Evolutionary conservation across 2,797 vertebrate genomes (phyloP).

Genomic region (Gobionotothen gibberifrons): DNA sequence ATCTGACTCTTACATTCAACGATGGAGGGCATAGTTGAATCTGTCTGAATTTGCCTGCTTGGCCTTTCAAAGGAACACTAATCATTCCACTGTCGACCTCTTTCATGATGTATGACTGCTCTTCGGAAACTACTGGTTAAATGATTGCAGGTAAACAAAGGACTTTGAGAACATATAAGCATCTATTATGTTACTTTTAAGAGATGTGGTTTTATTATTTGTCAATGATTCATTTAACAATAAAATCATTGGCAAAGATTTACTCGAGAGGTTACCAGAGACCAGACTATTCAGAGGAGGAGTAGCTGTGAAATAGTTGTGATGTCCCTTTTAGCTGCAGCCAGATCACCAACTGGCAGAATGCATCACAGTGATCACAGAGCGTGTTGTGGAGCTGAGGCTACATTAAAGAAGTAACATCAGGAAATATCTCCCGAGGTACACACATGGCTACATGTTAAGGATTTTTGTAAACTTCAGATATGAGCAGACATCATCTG

Average conservation of each 20-base stretch:
- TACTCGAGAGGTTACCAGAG: background rate
- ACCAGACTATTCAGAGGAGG: background rate
- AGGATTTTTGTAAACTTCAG: background rate
- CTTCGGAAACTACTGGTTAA: conserved; percentile 20
- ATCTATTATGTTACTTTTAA: conserved; percentile 11
- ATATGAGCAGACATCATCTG: conserved; percentile 2
- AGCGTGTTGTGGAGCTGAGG: conserved; percentile 7
- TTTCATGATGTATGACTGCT: conserved; percentile 15
- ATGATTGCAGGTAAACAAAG: conserved; percentile 14
- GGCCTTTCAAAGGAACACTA: conserved; percentile 20
- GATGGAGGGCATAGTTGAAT: conserved; percentile 40
- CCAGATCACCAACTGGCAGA: conserved; percentile 1
- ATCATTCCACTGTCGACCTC: conserved; percentile 22
- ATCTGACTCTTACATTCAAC: conserved; percentile 21
- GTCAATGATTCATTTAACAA: background rate
- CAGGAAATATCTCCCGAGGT: background rate
- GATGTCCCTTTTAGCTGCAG: background rate
- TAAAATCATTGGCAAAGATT: background rate
- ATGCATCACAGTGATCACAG: background rate
- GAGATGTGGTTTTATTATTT: background rate
- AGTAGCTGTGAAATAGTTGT: background rate
- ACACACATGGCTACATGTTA: background rate
- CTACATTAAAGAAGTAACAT: background rate
- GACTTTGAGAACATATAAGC: background rate
- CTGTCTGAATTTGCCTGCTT: conserved; percentile 27